phyloP scores from a whole-genome alignment of 53 echinoderm and acorn worm species.

The Echinometra lucunter region DNA sequence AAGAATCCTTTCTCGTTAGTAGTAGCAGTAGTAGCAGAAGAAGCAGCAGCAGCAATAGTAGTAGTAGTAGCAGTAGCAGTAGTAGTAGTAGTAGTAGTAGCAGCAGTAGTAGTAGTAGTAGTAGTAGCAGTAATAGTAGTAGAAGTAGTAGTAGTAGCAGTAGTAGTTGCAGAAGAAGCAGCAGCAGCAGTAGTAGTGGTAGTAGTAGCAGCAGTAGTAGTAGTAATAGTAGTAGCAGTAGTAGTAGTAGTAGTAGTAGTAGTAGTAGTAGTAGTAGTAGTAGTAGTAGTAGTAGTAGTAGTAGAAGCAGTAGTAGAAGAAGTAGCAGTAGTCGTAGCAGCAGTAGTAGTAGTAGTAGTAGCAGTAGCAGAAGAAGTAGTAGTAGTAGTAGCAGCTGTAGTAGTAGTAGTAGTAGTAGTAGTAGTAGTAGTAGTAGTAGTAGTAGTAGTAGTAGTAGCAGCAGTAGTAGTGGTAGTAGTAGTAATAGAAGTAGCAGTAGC shows the following conservation, averaged over 20 bases:
- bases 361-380: not conserved
- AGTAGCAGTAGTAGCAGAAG: not conserved
- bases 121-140: not conserved
- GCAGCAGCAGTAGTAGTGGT: too few relatives aligned
- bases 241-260: not conserved
- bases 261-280: not conserved
- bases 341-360: not conserved
- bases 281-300: conserved; percentile 11
- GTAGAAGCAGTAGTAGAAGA: not conserved
- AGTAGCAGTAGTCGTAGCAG: not conserved
- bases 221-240: not conserved
- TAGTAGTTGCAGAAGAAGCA: not conserved
- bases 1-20: too few relatives aligned
- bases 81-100: conserved; percentile 40
- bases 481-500: conserved; percentile 11
- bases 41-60: not conserved
- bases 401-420: conserved; percentile 30
- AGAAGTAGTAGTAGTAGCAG: not conserved
- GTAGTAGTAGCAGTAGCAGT: conserved; percentile 40
- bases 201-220: not conserved
- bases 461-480: conserved; percentile 34
- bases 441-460: not conserved
- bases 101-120: not conserved
- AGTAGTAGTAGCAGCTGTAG: conserved; percentile 34
- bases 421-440: not conserved